Evolutionary conservation across 2,113 vertebrate genomes (phyloP).

Genomic region (Coptodon bakossiorum): DNA sequence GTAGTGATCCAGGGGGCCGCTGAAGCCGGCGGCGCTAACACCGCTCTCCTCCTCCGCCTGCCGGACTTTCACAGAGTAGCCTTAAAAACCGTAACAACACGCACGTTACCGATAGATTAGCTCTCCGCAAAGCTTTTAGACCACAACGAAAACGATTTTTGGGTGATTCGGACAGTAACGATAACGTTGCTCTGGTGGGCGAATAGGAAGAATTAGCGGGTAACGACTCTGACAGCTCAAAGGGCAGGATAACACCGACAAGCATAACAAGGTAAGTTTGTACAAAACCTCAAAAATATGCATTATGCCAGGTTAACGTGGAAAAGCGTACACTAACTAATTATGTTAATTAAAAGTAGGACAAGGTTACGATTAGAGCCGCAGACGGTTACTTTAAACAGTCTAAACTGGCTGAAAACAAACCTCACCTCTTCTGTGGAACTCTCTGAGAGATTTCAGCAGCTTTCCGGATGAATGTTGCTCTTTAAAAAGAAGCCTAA

Average conservation of each 20-base stretch:
- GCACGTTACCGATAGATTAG: neutral
- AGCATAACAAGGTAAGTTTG: neutral
- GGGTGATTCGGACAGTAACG: neutral
- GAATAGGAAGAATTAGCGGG: neutral
- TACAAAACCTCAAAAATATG: neutral
- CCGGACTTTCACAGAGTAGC: constrained; percentile 41
- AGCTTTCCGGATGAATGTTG: neutral
- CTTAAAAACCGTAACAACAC: neutral
- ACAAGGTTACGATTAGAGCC: neutral
- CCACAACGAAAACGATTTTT: neutral
- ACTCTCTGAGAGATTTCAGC: neutral
- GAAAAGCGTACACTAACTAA: neutral
- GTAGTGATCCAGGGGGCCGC: constrained; percentile 70
- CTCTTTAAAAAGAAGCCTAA: constrained; percentile 10
- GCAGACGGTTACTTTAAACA: neutral
- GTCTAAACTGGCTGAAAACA: neutral
- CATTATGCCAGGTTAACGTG: fast-evolving
- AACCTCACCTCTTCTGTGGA: constrained; percentile 62
- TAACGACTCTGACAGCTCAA: neutral
- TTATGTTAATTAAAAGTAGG: neutral
- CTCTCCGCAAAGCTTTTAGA: neutral
- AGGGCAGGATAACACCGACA: neutral
- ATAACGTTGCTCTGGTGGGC: neutral
- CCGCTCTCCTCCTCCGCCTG: constrained; percentile 20
- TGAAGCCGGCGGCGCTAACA: neutral